phyloP scores from a whole-genome alignment of 2,113 vertebrate species.

The Anser brachyrhynchus region DNA sequence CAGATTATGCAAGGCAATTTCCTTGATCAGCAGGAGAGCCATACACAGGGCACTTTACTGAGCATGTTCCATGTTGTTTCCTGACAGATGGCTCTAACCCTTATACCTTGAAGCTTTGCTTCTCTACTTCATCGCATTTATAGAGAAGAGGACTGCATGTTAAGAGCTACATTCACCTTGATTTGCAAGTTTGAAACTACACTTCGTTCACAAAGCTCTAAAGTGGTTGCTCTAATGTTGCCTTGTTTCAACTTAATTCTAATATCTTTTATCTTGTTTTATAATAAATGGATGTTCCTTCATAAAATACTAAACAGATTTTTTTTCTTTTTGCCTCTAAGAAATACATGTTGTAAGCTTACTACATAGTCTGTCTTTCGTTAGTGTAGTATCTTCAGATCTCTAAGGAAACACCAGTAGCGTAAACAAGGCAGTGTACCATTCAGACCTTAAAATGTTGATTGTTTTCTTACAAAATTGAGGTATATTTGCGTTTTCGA shows the following conservation, averaged over 20 bases:
- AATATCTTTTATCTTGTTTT: conserved; percentile 74
- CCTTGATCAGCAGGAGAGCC: not conserved
- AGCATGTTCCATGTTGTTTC: conserved; percentile 37
- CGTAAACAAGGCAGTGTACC: conserved; percentile 38
- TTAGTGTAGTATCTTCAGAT: conserved; percentile 67
- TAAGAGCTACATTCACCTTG: conserved; percentile 61
- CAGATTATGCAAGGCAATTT: not conserved
- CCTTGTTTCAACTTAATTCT: conserved; percentile 76
- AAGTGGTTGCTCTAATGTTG: conserved; percentile 78
- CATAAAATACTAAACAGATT: conserved; percentile 48
- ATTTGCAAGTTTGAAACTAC: conserved; percentile 73
- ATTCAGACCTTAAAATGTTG: conserved; percentile 48
- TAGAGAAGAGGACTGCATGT: conserved; percentile 79
- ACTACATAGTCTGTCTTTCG: conserved; percentile 72
- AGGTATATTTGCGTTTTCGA: conserved; percentile 77
- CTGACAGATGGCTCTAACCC: conserved; percentile 95
- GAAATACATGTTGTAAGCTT: conserved; percentile 72
- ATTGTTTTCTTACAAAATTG: conserved; percentile 66
- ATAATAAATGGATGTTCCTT: conserved; percentile 79
- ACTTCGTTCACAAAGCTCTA: conserved; percentile 68
- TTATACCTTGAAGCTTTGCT: conserved; percentile 97
- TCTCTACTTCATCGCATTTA: conserved; percentile 97
- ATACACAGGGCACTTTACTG: not conserved
- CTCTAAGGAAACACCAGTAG: conserved; percentile 55
- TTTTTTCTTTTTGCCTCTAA: conserved; percentile 69